A percentile compares a stretch with the other conserved stretches of the same genome.
phyloP scores from a whole-genome alignment of 35 echinoderm and acorn worm species.

The Ophioderma brevispina region DNA sequence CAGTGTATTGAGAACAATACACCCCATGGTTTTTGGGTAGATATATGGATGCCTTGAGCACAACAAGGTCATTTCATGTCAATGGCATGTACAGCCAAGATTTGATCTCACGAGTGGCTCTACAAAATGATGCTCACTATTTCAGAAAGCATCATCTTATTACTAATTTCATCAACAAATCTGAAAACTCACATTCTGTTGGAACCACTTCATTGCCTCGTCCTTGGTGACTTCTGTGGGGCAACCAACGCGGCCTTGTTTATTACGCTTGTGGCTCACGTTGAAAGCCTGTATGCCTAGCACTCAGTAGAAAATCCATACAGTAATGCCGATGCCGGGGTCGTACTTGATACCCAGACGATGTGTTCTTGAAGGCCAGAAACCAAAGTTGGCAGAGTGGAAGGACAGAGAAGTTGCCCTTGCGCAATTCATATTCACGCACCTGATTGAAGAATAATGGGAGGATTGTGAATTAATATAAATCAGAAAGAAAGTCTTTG shows the following conservation, averaged over 20 bases:
- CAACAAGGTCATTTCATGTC: neutral
- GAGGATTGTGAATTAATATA: too few relatives aligned
- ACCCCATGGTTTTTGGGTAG: neutral
- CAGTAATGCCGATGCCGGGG: conserved; percentile 96
- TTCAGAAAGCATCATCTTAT: neutral
- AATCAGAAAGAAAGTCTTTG: too few relatives aligned
- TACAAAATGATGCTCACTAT: neutral
- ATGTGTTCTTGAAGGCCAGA: conserved; percentile 99
- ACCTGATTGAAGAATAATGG: conserved; percentile 75
- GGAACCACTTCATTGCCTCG: conserved; percentile 99
- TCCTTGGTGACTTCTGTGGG: conserved; percentile 85
- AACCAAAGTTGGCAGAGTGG: conserved; percentile 99
- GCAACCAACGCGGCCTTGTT: conserved; percentile 71
- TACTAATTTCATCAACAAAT: neutral
- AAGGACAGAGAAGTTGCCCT: conserved; percentile 96
- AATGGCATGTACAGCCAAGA: neutral
- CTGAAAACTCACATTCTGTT: conserved; percentile 96
- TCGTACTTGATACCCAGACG: conserved; percentile 99
- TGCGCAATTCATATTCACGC: conserved; percentile 98
- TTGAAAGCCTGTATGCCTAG: conserved; percentile 91
- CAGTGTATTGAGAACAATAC: neutral
- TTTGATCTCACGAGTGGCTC: neutral
- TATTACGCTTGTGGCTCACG: conserved; percentile 78
- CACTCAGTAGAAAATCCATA: conserved; percentile 98
- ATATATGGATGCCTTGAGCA: too few relatives aligned